These are phyloP conservation scores for Drosophila nr. perissopoda DNA, from an alignment of 2,888 invertebrate genomes.

Conservation along the genomic window DNA sequence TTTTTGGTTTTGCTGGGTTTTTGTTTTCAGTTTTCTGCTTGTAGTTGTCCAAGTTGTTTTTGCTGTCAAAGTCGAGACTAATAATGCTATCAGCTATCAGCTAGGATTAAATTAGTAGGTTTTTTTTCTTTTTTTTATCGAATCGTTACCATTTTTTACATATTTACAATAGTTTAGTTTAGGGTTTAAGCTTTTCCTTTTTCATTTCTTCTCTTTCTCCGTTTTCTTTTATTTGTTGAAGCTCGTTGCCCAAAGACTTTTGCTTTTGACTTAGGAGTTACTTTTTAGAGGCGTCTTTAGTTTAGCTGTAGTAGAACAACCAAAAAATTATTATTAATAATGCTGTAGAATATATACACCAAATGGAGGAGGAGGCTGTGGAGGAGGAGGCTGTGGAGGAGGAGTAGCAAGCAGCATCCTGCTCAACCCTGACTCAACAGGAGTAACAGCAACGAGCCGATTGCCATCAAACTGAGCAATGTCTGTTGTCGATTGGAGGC, in stretches of 20 bases:
- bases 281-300: conserved; percentile 16
- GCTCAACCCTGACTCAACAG: conserved; percentile 38
- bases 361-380: not conserved
- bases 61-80: conserved; percentile 64
- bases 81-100: conserved; percentile 54
- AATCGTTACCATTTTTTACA: conserved; percentile 63
- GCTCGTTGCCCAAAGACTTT: conserved; percentile 63
- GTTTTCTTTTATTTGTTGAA: conserved; percentile 47
- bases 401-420: not conserved
- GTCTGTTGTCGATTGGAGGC: conserved; percentile 18
- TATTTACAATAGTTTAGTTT: conserved; percentile 68
- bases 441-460: conserved; percentile 22
- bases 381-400: not conserved
- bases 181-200: conserved; percentile 26
- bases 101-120: conserved; percentile 65
- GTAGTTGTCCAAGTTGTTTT: conserved; percentile 37
- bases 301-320: conserved; percentile 36
- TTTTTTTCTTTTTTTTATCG: conserved; percentile 41
- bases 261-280: conserved; percentile 24
- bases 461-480: conserved; percentile 4
- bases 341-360: conserved; percentile 66
- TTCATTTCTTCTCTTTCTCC: conserved; percentile 16
- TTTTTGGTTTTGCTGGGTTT: conserved; percentile 36
- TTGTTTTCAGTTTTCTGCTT: conserved; percentile 24
- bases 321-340: conserved; percentile 30